Evolutionary conservation across 2,113 vertebrate species (phyloP).

Genomic region (Mandrillus leucophaeus): DNA sequence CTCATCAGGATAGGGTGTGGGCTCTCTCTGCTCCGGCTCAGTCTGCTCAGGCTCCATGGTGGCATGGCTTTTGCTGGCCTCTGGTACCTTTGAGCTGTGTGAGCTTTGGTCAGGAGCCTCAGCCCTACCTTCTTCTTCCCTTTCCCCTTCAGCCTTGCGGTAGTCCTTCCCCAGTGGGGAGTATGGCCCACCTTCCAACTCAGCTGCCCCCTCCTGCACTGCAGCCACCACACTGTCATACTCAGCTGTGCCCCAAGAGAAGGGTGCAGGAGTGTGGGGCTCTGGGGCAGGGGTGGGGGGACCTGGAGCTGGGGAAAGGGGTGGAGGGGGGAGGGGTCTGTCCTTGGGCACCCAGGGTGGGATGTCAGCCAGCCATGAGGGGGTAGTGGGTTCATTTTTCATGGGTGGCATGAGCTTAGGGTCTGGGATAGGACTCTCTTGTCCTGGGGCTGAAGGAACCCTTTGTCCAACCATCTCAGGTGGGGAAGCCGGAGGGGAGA

Average conservation of each 20-base stretch:
- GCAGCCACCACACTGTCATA: constrained; percentile 75
- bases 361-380: constrained; percentile 80
- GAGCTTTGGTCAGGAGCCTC: constrained; percentile 29
- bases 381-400: constrained; percentile 56
- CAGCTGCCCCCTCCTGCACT: constrained; percentile 74
- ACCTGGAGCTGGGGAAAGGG: constrained; percentile 73
- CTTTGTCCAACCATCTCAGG: constrained; percentile 63
- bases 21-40: constrained; percentile 91
- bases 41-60: constrained; percentile 75
- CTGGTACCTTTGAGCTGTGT: constrained; percentile 25
- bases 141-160: constrained; percentile 70
- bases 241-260: constrained; percentile 67
- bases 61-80: background rate
- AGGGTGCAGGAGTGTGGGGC: constrained; percentile 57
- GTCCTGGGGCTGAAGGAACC: constrained; percentile 11
- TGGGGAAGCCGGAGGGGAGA: constrained; percentile 75
- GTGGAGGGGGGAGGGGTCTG: constrained; percentile 72
- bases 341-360: constrained; percentile 80
- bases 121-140: constrained; percentile 52
- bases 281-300: constrained; percentile 61
- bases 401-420: constrained; percentile 8
- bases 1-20: constrained; percentile 95
- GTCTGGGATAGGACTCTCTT: constrained; percentile 58
- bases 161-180: constrained; percentile 78
- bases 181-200: constrained; percentile 78